Evolutionary conservation across 2,888 invertebrate species (phyloP).

Genomic region (Hirtodrosophila cameraria): DNA sequence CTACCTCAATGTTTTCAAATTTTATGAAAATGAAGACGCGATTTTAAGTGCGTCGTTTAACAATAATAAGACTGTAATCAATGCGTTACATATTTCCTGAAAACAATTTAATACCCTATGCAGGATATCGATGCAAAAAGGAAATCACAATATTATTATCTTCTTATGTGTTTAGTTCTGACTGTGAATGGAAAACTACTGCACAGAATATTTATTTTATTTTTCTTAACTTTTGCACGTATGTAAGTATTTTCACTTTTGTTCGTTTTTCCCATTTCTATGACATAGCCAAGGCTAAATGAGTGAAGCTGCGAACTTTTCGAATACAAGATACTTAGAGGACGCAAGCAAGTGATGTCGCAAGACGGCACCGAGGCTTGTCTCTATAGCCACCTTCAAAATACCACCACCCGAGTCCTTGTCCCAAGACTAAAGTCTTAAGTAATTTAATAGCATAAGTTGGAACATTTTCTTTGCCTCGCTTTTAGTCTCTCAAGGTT

Average conservation of each 20-base stretch:
- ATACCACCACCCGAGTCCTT: slow-evolving; percentile 13
- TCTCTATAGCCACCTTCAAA: slow-evolving; percentile 10
- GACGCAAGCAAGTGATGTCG: slow-evolving; percentile 63
- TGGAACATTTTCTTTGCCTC: slow-evolving; percentile 68
- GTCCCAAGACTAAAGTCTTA: slow-evolving; percentile 70
- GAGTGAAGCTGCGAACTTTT: slow-evolving; percentile 54
- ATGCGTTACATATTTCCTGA: no score
- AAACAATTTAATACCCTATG: no score
- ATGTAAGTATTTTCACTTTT: slow-evolving; percentile 33
- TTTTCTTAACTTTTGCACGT: slow-evolving; percentile 11
- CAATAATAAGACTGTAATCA: slow-evolving; percentile 69
- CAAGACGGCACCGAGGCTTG: slow-evolving; percentile 33
- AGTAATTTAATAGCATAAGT: slow-evolving; percentile 77
- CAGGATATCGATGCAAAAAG: no score
- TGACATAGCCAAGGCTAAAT: slow-evolving; percentile 59
- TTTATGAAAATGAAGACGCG: slow-evolving; percentile 54
- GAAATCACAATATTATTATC: slow-evolving; percentile 77
- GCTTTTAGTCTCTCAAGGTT: slow-evolving; percentile 47
- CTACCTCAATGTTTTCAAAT: slow-evolving; percentile 43
- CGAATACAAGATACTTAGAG: slow-evolving; percentile 77
- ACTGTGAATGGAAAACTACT: slow-evolving; percentile 63
- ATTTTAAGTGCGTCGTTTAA: slow-evolving; percentile 45
- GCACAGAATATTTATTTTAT: slow-evolving; percentile 20
- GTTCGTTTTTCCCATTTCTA: slow-evolving; percentile 56
- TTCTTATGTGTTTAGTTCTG: slow-evolving; percentile 57